A percentile compares a stretch with the other conserved stretches of the same genome.
phyloP scores from a whole-genome alignment of 2,797 vertebrate genomes.

The Setipinna tenuifilis region DNA sequence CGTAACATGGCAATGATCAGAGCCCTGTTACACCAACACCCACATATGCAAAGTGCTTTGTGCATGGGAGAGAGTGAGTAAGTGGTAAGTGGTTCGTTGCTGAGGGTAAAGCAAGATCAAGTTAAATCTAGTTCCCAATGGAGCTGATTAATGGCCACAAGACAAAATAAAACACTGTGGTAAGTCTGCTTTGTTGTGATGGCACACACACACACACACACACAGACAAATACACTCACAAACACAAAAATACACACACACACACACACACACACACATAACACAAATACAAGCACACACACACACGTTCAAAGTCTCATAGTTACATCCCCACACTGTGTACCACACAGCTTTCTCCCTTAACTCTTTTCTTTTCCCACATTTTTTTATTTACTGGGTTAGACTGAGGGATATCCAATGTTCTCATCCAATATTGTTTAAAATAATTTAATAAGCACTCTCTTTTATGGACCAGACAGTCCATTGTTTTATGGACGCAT shows the following conservation, averaged over 20 bases:
- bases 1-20: no score
- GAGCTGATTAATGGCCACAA: not conserved
- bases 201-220: not conserved
- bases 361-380: not conserved
- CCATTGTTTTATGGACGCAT: conserved; percentile 73
- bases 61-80: no score
- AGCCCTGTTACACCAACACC: no score
- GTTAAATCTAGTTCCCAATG: not conserved
- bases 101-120: no score
- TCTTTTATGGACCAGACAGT: conserved; percentile 69
- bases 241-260: not conserved
- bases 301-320: not conserved
- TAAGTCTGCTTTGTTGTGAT: no score
- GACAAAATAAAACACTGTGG: not conserved
- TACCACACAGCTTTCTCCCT: not conserved
- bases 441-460: conserved; percentile 81
- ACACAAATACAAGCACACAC: not conserved
- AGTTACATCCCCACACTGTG: not conserved
- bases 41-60: no score
- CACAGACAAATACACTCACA: not conserved
- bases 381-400: conserved; percentile 36
- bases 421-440: conserved; percentile 67
- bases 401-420: conserved; percentile 50
- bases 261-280: not conserved
- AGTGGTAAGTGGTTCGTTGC: no score